A percentile compares a stretch with the other conserved stretches of the same genome.
Conservation (phyloP, 2,888 invertebrate species). For the Pheosia gnoma region DNA sequence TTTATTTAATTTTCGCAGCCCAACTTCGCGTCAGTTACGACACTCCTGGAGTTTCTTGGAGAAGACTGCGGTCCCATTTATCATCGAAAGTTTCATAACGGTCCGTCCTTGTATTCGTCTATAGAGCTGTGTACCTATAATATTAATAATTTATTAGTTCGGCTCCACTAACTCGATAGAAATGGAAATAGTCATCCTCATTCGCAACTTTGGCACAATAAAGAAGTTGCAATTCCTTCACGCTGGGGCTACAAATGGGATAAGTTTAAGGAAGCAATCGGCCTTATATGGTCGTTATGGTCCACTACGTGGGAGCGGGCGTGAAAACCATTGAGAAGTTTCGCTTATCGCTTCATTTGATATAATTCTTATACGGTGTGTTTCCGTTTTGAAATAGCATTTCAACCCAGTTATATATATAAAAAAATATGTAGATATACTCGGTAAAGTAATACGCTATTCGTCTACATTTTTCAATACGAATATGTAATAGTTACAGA, state of each 20-base stretch:
- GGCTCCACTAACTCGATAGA: constrained; percentile 67
- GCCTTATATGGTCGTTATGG: constrained; percentile 81
- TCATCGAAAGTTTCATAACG: constrained; percentile 59
- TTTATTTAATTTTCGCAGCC: constrained; percentile 31
- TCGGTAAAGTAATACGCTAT: no score
- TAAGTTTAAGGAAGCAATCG: constrained; percentile 83
- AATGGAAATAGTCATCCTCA: constrained; percentile 75
- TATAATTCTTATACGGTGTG: constrained; percentile 56
- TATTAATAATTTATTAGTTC: constrained; percentile 64
- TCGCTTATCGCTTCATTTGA: constrained; percentile 71
- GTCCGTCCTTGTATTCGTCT: constrained; percentile 41
- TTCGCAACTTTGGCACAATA: constrained; percentile 76
- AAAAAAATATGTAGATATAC: no score
- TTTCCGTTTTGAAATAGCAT: no score
- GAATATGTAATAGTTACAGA: no score
- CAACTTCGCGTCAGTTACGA: constrained; percentile 33
- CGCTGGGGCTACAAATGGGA: constrained; percentile 77
- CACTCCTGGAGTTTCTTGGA: constrained; percentile 40
- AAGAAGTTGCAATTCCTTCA: constrained; percentile 77
- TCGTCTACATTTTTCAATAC: no score
- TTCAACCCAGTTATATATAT: no score
- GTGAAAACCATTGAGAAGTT: constrained; percentile 77
- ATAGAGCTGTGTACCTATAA: constrained; percentile 28
- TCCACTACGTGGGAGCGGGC: constrained; percentile 71
- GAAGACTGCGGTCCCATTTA: constrained; percentile 54